Percentiles rank a stretch among this genome's conserved stretches.
Evolutionary conservation across 2,797 vertebrate genomes (phyloP).

Genomic region (Malurus splendens): DNA sequence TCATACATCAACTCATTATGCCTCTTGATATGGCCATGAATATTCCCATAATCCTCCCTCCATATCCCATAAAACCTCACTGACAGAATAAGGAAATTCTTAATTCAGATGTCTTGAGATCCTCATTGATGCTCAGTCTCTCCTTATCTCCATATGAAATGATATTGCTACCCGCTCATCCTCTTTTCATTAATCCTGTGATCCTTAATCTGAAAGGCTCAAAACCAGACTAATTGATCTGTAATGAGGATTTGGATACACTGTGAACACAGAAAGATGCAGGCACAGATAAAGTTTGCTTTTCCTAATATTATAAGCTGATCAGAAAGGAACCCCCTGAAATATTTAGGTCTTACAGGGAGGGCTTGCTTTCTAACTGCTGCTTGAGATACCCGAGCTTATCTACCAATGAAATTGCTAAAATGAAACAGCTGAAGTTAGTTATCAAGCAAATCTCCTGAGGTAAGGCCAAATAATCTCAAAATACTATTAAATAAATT

Average conservation of each 20-base stretch:
- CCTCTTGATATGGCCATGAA: constrained; percentile 91
- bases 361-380: neutral
- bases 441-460: neutral
- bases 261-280: constrained; percentile 63
- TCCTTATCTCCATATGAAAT: constrained; percentile 89
- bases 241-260: constrained; percentile 83
- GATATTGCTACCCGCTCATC: constrained; percentile 77
- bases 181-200: constrained; percentile 78
- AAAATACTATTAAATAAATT: neutral
- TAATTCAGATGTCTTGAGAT: constrained; percentile 75
- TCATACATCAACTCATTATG: constrained; percentile 85
- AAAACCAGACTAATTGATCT: constrained; percentile 86
- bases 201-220: constrained; percentile 69
- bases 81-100: constrained; percentile 75
- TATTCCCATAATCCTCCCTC: constrained; percentile 93
- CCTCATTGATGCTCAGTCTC: constrained; percentile 78
- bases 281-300: constrained; percentile 51
- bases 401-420: neutral
- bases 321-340: neutral
- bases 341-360: neutral
- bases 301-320: constrained; percentile 29
- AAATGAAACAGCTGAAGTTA: neutral
- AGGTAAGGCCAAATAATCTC: neutral
- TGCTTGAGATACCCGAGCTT: neutral
- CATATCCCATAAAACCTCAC: constrained; percentile 76